Base-by-base conservation (phyloP, 2,113 vertebrate species). In the Mirza zaza region DNA sequence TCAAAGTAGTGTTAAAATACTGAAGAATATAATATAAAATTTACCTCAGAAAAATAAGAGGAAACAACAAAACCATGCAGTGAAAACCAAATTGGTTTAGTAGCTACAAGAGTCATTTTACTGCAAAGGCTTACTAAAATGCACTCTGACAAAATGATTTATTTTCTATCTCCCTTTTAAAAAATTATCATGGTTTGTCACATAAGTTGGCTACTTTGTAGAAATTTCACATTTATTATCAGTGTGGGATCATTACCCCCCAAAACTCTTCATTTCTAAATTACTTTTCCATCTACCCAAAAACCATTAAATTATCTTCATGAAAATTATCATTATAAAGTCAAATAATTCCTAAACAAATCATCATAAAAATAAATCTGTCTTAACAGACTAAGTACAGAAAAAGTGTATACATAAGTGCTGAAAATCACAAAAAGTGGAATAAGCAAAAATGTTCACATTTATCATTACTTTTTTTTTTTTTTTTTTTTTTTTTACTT, bases 1-100 rank as follows among this genome's bases (percentile, higher is more conserved):
- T 96, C 91, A 94, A 96, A 96, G 94, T 97, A 98, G 91, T 98
- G 96, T 98, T 97, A 95, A 97, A 98, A 98, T 84, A 96, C 94
- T 94, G 70, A 98, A 98, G 97, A 91, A 97, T 97, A 95, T 42
- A 97, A 97, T 80, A 87, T 91, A 52, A 90, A 95, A 63, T 61
- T 75, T 90, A 97, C 25, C 17, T 97, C 77, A 48, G 17, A 57
- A 86, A 94, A 57, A 96, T 21, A 87, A 81, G n/a, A 68, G 63
- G 1, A 93, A 93, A 95, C 45, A 94, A 82, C 70, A 94, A 86
- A 97, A 83, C 39, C 67, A 90, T 73, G 39, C 92, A 95, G 61
- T 91, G 94, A 98, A 98, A 96, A 91, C 61, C 85, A 76, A 90
- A 87, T 57, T 95, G 84, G 10, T 65, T 94, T 77, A 98, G 84